phyloP scores from a whole-genome alignment of 30 jellyfish, hydroid and myxozoan species.

The Aurelia aurita region DNA sequence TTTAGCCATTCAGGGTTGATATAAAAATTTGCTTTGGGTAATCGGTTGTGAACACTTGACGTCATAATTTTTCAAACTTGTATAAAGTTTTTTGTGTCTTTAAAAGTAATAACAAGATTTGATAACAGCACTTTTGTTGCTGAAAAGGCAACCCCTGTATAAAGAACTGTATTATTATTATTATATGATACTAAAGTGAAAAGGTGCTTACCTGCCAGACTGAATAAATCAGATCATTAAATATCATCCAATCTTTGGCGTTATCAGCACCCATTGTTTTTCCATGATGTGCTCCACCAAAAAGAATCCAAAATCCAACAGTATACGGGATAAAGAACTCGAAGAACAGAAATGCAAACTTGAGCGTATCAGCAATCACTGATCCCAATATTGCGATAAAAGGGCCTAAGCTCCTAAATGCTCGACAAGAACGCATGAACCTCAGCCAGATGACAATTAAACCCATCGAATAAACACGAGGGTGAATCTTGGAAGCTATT shows the following conservation, averaged over 20 bases:
- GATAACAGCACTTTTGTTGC: no score
- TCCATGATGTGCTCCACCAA: slow-evolving; percentile 94
- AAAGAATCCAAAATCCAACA: slow-evolving; percentile 98
- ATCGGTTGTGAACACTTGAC: no score
- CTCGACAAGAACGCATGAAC: slow-evolving; percentile 98
- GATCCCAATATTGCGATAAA: slow-evolving; percentile 97
- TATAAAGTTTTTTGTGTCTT: no score
- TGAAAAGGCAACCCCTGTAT: no score
- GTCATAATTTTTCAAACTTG: no score
- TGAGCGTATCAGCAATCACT: slow-evolving; percentile 94
- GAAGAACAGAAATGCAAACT: slow-evolving; percentile 96
- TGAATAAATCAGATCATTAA: slow-evolving; percentile 93
- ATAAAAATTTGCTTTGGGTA: no score
- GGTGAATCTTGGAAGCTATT: slow-evolving; percentile 89
- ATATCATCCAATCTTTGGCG: slow-evolving; percentile 77
- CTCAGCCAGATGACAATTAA: slow-evolving; percentile 97
- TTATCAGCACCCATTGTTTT: slow-evolving; percentile 74
- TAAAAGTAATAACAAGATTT: no score
- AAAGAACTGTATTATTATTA: no score
- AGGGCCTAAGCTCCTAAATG: slow-evolving; percentile 98
- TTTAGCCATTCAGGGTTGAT: no score
- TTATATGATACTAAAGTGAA: not conserved
- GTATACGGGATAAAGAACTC: slow-evolving; percentile 99
- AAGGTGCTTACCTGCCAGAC: slow-evolving; percentile 89
- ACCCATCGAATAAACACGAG: slow-evolving; percentile 90